Percentiles rank a stretch among this genome's conserved stretches.
phyloP scores from a whole-genome alignment of 2,113 vertebrate species.

The Poecilia latipinna region DNA sequence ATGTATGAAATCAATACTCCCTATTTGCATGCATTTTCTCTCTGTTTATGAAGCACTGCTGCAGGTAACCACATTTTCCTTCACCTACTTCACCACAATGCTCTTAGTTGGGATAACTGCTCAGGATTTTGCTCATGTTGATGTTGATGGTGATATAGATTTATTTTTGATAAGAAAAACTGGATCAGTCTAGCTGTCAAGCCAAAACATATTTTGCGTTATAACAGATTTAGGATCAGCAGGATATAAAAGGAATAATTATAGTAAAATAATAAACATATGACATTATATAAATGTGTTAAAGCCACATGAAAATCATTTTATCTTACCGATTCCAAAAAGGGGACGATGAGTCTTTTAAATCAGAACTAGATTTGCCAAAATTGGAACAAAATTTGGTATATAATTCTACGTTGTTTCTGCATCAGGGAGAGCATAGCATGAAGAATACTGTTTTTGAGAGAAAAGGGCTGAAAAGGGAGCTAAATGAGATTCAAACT shows the following conservation, averaged over 20 bases:
- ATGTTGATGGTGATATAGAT: conserved; percentile 1
- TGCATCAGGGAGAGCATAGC: too few species aligned
- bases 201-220: too few species aligned
- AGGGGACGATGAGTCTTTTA: neutral
- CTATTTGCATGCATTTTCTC: conserved; percentile 1
- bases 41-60: conserved; percentile 26
- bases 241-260: neutral
- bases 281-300: neutral
- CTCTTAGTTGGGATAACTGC: neutral
- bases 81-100: conserved; percentile 19
- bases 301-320: neutral
- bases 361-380: neutral
- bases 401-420: too few species aligned
- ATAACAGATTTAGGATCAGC: neutral
- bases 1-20: conserved; percentile 22
- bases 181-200: conserved; percentile 4
- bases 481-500: too few species aligned
- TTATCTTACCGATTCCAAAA: neutral
- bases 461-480: too few species aligned
- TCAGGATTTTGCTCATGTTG: conserved; percentile 15
- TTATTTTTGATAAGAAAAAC: neutral
- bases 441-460: too few species aligned
- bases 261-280: neutral
- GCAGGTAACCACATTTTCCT: conserved; percentile 19
- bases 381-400: neutral